phyloP scores from a whole-genome alignment of 2,113 vertebrate genomes.

The Anser brachyrhynchus region DNA sequence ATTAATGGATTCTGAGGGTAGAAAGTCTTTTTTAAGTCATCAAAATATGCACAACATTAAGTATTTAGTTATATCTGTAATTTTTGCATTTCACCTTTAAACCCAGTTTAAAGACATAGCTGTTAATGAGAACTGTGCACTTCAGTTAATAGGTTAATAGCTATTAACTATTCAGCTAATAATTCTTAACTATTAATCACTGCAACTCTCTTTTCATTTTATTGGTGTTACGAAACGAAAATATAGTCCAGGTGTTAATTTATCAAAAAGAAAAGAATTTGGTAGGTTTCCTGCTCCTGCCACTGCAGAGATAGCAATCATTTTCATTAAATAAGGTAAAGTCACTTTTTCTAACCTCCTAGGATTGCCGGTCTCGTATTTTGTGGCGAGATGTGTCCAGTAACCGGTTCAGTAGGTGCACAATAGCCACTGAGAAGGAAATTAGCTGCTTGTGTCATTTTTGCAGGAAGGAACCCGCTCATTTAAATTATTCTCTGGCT shows the following conservation, averaged over 20 bases:
- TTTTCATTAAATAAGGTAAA: constrained; percentile 63
- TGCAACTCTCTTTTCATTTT: constrained; percentile 76
- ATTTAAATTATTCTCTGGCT: not conserved
- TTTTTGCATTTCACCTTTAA: constrained; percentile 86
- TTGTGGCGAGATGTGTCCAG: not conserved
- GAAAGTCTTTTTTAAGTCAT: constrained; percentile 82
- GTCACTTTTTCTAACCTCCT: constrained; percentile 24
- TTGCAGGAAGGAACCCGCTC: not conserved
- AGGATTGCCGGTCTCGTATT: not conserved
- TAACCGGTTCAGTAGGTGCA: not conserved
- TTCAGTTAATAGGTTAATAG: constrained; percentile 87
- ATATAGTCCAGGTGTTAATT: constrained; percentile 76
- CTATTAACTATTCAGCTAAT: constrained; percentile 85
- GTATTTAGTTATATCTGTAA: constrained; percentile 83
- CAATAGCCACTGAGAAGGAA: constrained; percentile 16
- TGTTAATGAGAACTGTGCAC: constrained; percentile 83
- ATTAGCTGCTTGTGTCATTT: constrained; percentile 29
- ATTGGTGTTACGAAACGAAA: constrained; percentile 77
- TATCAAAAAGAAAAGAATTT: constrained; percentile 67
- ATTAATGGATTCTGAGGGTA: constrained; percentile 84
- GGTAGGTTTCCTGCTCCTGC: constrained; percentile 33
- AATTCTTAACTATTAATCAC: constrained; percentile 86
- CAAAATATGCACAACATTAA: constrained; percentile 84
- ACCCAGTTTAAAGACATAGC: constrained; percentile 80
- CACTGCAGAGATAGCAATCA: constrained; percentile 18